A percentile compares a stretch with the other conserved stretches of the same genome.
Evolutionary conservation across 2,888 invertebrate genomes (phyloP).

Genomic region (Elmis aenea): DNA sequence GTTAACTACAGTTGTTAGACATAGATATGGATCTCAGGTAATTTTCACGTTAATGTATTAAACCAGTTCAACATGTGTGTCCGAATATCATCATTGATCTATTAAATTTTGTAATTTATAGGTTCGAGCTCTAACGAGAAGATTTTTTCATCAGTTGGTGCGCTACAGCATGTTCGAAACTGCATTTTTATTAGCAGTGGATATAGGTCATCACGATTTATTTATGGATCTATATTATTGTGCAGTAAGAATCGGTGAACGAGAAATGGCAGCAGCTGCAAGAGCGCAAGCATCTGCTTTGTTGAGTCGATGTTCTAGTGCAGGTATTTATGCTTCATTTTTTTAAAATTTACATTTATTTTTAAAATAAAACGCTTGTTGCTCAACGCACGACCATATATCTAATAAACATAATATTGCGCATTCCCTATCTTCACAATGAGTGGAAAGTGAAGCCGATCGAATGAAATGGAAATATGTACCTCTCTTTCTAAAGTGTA

Average conservation of each 20-base stretch:
- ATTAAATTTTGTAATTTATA: background rate
- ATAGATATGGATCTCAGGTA: constrained; percentile 64
- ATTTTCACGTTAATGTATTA: too few relatives aligned
- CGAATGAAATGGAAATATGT: too few relatives aligned
- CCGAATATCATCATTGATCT: background rate
- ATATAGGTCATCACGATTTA: constrained; percentile 79
- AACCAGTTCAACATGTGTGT: too few relatives aligned
- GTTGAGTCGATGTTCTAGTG: constrained; percentile 43
- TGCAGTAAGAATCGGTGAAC: constrained; percentile 58
- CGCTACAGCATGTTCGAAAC: constrained; percentile 72
- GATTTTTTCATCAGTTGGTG: constrained; percentile 82
- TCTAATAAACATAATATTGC: too few relatives aligned
- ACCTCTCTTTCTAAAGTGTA: too few relatives aligned
- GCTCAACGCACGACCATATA: too few relatives aligned
- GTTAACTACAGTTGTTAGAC: constrained; percentile 61
- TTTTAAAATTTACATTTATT: background rate
- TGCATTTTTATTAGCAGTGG: constrained; percentile 79
- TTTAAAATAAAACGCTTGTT: too few relatives aligned
- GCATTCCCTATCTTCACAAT: too few relatives aligned
- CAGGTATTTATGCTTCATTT: constrained; percentile 31
- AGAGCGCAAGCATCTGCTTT: constrained; percentile 59
- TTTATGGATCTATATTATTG: constrained; percentile 79
- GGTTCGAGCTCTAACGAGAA: constrained; percentile 75
- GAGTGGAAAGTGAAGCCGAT: too few relatives aligned
- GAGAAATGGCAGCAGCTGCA: constrained; percentile 64